Percentiles rank a stretch among this genome's conserved stretches.
phyloP scores from a whole-genome alignment of 2,888 invertebrate genomes.

The Nineta flava region DNA sequence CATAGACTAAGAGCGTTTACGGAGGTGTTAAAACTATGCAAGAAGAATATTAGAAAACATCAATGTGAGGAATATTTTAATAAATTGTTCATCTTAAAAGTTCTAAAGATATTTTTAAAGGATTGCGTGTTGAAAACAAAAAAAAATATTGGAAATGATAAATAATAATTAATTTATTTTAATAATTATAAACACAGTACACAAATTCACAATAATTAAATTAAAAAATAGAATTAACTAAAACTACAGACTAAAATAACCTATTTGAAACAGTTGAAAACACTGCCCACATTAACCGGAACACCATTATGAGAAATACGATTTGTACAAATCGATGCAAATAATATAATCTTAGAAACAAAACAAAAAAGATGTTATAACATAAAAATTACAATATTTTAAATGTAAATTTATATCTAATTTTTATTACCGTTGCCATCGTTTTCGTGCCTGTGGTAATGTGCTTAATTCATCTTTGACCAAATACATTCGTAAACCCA shows the following conservation, averaged over 20 bases:
- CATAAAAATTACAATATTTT: background rate
- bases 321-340: background rate
- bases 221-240: too few relatives aligned
- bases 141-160: too few relatives aligned
- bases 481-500: slow-evolving; percentile 58
- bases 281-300: background rate
- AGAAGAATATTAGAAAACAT: too few relatives aligned
- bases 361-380: background rate
- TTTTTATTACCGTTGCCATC: slow-evolving; percentile 2
- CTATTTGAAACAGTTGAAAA: background rate
- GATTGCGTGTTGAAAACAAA: too few relatives aligned
- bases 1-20: too few relatives aligned
- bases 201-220: too few relatives aligned
- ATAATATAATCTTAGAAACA: background rate
- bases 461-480: slow-evolving; percentile 59
- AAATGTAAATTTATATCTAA: background rate
- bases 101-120: too few relatives aligned
- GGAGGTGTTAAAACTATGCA: too few relatives aligned
- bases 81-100: too few relatives aligned
- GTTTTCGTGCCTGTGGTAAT: slow-evolving; percentile 34
- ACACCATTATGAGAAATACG: background rate
- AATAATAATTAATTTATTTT: too few relatives aligned
- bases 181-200: too few relatives aligned
- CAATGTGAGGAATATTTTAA: too few relatives aligned
- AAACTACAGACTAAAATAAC: background rate